A percentile compares a stretch with the other conserved stretches of the same genome.
Conservation (phyloP, 2,888 invertebrate species). For the Andrena haemorrhoa region DNA sequence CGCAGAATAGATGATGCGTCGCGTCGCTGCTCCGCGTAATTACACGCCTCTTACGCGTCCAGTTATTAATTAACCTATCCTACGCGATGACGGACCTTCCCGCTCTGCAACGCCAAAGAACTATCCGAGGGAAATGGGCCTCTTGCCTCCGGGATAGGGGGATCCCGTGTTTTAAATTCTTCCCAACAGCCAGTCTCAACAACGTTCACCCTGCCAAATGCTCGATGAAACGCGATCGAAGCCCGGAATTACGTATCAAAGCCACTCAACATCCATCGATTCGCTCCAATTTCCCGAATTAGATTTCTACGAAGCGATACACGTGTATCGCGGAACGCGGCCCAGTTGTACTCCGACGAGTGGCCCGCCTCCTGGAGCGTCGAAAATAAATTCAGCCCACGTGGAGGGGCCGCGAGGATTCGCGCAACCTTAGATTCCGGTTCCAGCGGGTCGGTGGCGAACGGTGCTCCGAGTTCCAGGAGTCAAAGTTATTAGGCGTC, state of each 20-base stretch:
- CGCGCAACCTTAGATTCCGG: conserved; percentile 54
- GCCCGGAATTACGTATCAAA: not conserved
- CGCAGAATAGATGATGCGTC: conserved; percentile 58
- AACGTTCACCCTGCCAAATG: too few species aligned
- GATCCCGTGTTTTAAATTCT: too few species aligned
- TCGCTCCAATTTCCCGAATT: conserved; percentile 3
- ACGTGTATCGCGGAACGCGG: not conserved
- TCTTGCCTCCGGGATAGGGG: too few species aligned
- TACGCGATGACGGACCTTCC: conserved; percentile 30
- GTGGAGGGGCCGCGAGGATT: conserved; percentile 15
- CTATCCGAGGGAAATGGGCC: not conserved
- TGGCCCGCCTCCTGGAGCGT: not conserved
- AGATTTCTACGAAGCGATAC: not conserved
- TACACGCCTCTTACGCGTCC: conserved; percentile 51
- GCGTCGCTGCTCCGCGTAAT: conserved; percentile 58
- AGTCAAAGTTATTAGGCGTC: conserved; percentile 71
- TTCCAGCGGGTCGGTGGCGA: conserved; percentile 48
- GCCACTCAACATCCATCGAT: conserved; percentile 3
- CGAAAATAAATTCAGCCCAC: conserved; percentile 33
- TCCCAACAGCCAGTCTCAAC: too few species aligned
- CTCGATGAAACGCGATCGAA: too few species aligned
- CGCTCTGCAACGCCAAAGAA: not conserved
- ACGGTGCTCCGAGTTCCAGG: conserved; percentile 51
- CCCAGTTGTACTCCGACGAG: not conserved
- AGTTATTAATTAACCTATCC: conserved; percentile 63